Conservation (phyloP, 2,888 invertebrate genomes). For the Myopa testacea region DNA sequence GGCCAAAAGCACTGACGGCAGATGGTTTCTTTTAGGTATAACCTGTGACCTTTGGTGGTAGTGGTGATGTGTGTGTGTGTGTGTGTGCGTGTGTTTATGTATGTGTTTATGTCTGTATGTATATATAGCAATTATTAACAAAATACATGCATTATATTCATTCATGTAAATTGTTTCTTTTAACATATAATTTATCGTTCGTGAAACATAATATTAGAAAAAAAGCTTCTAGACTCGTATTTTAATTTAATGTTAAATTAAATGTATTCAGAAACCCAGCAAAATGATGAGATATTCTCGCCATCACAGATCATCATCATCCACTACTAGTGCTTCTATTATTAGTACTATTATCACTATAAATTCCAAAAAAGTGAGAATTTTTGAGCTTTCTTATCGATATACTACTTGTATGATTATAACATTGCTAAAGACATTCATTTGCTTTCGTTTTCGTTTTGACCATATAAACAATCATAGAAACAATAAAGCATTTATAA, state of each 20-base stretch:
- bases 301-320: no score
- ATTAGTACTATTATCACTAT: slow-evolving; percentile 6
- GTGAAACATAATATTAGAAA: no score
- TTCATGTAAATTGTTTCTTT: no score
- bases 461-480: not conserved
- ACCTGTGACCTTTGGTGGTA: slow-evolving; percentile 28
- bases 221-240: no score
- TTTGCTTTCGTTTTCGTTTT: not conserved
- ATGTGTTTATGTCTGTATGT: not conserved
- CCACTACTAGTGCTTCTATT: not conserved
- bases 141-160: not conserved
- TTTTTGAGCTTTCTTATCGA: not conserved
- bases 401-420: not conserved
- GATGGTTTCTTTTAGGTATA: slow-evolving; percentile 69
- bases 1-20: slow-evolving; percentile 68
- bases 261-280: no score
- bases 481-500: not conserved
- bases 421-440: not conserved
- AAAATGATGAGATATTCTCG: no score
- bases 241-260: no score
- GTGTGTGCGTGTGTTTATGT: slow-evolving; percentile 20
- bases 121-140: slow-evolving; percentile 7
- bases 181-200: no score
- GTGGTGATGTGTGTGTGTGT: slow-evolving; percentile 30
- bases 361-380: not conserved